These are phyloP conservation scores for Ceratotherium simum DNA, from an alignment of 2,113 vertebrate species.

Conservation along the genomic window DNA sequence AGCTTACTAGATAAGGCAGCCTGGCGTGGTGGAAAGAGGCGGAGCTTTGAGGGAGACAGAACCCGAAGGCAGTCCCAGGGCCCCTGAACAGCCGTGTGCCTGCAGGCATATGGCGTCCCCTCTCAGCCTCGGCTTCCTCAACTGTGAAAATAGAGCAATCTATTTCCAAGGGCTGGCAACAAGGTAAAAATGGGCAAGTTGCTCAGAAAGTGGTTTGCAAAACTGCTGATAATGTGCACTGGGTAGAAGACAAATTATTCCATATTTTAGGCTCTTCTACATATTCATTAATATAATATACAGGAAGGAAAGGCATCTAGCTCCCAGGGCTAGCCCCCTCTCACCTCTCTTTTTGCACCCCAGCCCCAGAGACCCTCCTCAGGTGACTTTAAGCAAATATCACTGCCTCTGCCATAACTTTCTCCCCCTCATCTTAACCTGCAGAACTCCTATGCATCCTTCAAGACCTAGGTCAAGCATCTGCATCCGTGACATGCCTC, in stretches of 20 bases:
- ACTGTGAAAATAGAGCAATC: neutral
- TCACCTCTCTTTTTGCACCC: too few relatives aligned
- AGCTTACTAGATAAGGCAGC: neutral
- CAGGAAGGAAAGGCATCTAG: neutral
- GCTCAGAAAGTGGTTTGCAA: neutral
- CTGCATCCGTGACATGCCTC: neutral
- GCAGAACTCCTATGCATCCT: neutral
- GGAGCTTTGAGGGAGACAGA: neutral
- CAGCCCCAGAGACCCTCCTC: neutral
- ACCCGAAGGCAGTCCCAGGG: accelerated
- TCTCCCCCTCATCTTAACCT: neutral
- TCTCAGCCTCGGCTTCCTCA: neutral
- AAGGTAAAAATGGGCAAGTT: neutral
- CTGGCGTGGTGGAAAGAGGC: accelerated
- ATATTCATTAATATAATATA: neutral
- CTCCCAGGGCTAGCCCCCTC: too few relatives aligned
- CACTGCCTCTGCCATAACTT: neutral
- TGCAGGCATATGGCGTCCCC: neutral
- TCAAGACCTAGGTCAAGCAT: neutral
- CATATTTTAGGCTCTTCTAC: too few relatives aligned
- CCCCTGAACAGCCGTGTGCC: neutral
- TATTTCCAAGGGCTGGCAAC: neutral
- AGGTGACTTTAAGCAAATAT: neutral
- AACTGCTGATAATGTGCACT: neutral
- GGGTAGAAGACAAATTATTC: neutral